These are phyloP conservation scores for Margarornis squamiger DNA, from an alignment of 2,797 vertebrate species.

Conservation along the genomic window DNA sequence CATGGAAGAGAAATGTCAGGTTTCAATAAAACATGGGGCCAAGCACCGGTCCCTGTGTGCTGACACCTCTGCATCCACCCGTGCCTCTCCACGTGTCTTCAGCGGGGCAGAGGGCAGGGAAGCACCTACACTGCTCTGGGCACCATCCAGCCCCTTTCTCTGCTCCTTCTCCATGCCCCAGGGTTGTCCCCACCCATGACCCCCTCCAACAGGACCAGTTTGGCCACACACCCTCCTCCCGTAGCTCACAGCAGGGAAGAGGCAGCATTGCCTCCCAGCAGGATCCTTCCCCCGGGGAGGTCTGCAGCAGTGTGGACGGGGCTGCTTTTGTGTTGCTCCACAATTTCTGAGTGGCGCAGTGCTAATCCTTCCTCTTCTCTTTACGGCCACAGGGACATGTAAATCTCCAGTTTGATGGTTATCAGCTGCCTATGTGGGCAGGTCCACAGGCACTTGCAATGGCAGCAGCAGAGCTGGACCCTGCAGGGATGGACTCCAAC, in stretches of 20 bases:
- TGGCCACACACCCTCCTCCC: neutral
- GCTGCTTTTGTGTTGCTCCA: neutral
- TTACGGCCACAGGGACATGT: neutral
- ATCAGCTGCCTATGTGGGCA: neutral
- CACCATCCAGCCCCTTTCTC: neutral
- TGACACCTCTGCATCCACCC: neutral
- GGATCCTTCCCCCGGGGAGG: accelerated
- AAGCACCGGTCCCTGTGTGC: neutral
- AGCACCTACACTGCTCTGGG: accelerated
- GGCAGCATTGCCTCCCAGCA: neutral
- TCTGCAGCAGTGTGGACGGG: neutral
- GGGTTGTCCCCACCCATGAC: no score
- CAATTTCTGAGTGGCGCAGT: neutral
- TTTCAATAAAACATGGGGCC: neutral
- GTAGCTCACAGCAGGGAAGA: neutral
- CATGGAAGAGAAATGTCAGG: neutral
- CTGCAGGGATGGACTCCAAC: neutral
- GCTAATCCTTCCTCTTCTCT: neutral
- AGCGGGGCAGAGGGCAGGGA: accelerated
- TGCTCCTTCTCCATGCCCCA: neutral
- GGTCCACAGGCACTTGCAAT: neutral
- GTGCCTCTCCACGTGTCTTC: accelerated
- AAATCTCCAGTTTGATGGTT: accelerated
- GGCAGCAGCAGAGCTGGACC: neutral
- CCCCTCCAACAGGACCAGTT: neutral